These are phyloP conservation scores for Hirtodrosophila confusa DNA, from an alignment of 2,888 invertebrate species.

Conservation along the genomic window DNA sequence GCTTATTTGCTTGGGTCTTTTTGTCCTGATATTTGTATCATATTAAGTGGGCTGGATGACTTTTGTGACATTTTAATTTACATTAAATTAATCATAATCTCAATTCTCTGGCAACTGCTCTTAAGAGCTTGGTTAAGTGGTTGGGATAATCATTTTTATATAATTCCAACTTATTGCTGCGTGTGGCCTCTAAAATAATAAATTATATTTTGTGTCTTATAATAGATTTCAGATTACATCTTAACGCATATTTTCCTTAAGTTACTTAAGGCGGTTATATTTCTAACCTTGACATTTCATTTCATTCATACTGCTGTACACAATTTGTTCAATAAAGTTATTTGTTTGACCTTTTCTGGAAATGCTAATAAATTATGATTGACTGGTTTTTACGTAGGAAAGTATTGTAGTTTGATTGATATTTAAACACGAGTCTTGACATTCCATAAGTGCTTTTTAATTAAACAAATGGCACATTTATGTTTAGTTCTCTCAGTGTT, in stretches of 20 bases:
- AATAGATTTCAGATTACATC: too few relatives aligned
- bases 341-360: neutral
- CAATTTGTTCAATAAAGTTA: neutral
- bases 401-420: neutral
- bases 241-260: too few relatives aligned
- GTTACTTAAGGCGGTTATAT: too few relatives aligned
- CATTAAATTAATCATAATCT: constrained; percentile 59
- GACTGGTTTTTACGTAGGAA: neutral
- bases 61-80: constrained; percentile 74
- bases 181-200: neutral
- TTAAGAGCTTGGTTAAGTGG: constrained; percentile 23
- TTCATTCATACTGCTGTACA: neutral
- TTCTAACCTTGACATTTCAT: neutral
- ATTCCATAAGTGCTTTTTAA: constrained; percentile 45
- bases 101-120: constrained; percentile 32
- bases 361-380: constrained; percentile 18
- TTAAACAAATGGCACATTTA: constrained; percentile 66
- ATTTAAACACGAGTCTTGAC: constrained; percentile 31
- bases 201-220: neutral
- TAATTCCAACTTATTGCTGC: neutral
- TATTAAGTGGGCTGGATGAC: constrained; percentile 37
- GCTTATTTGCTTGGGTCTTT: constrained; percentile 20
- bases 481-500: constrained; percentile 19
- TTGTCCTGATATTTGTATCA: constrained; percentile 18
- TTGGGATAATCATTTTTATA: neutral